Evolutionary conservation across 1,140 invertebrate species (phyloP).

Genomic region (Octopus sinensis): DNA sequence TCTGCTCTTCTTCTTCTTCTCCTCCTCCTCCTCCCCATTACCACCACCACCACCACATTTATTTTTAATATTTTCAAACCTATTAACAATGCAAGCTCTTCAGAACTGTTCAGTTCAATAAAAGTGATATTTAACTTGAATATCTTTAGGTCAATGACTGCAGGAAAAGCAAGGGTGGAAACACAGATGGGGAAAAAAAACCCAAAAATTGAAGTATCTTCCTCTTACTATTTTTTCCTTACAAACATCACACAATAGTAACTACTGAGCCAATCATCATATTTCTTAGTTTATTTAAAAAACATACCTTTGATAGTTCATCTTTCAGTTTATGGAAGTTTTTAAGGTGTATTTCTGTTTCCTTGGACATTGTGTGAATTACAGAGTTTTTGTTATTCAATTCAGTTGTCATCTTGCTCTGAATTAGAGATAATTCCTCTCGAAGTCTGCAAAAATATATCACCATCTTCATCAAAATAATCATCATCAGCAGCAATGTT

Average conservation of each 20-base stretch:
- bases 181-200: not conserved
- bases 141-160: too few species aligned
- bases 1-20: too few species aligned
- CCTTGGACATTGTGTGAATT: conserved; percentile 48
- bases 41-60: too few species aligned
- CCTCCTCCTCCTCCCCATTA: too few species aligned
- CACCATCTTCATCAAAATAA: too few species aligned
- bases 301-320: conserved; percentile 27
- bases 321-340: conserved; percentile 55
- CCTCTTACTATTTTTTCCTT: not conserved
- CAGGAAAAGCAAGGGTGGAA: too few species aligned
- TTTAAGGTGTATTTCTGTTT: conserved; percentile 52
- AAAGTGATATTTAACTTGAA: too few species aligned
- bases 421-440: conserved; percentile 43
- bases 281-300: not conserved
- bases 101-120: too few species aligned
- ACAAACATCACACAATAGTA: not conserved
- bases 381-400: conserved; percentile 51
- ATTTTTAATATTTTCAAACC: too few species aligned
- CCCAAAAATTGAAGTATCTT: not conserved
- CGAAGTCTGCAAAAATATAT: conserved; percentile 35
- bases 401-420: conserved; percentile 44
- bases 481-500: too few species aligned
- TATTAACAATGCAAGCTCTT: too few species aligned
- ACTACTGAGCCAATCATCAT: too few species aligned